Conservation (phyloP, 2,888 invertebrate species). For the Cancer borealis region DNA sequence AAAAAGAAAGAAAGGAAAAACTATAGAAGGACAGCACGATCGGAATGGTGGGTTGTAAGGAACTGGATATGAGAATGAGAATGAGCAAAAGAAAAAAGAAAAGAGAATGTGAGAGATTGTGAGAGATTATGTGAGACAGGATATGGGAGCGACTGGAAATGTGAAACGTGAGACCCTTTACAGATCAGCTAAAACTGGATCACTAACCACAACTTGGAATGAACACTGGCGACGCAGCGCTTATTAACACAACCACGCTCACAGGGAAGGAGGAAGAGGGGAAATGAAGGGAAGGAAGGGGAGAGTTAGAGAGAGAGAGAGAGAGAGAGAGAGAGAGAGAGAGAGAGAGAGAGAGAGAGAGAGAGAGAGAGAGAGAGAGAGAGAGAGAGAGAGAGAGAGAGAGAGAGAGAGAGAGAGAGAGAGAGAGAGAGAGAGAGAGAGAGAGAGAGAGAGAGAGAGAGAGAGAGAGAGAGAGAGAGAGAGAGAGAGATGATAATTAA, state of each 20-base stretch:
- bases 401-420: not conserved
- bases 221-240: not conserved
- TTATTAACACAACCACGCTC: not conserved
- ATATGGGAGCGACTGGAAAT: not conserved
- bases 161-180: not conserved
- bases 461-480: no score
- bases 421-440: conserved; percentile 45
- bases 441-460: no score
- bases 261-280: no score
- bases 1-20: conserved; percentile 20
- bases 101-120: not conserved
- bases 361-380: no score
- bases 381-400: not conserved
- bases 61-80: not conserved
- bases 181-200: not conserved
- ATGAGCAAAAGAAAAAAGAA: not conserved
- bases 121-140: not conserved
- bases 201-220: not conserved
- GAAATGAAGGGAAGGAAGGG: no score
- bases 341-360: no score
- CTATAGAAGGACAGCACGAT: not conserved
- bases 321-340: no score
- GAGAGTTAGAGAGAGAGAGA: no score
- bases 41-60: not conserved
- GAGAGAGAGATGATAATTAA: no score